These are phyloP conservation scores for Habroteleia sp. DNA, from an alignment of 2,888 invertebrate genomes.

Conservation along the genomic window DNA sequence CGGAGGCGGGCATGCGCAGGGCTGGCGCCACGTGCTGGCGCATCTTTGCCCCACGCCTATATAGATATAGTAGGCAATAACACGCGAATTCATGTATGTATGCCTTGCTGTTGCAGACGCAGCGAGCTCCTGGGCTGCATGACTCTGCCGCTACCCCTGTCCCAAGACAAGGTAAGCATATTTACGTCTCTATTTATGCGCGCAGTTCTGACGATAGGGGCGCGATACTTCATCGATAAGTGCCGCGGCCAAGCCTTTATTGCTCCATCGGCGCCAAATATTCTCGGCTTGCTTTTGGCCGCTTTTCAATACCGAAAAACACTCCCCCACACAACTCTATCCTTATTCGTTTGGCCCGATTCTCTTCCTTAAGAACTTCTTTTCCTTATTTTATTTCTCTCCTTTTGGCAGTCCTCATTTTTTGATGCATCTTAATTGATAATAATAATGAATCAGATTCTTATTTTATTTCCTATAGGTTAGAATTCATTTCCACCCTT, in stretches of 20 bases:
- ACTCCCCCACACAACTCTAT: constrained; percentile 2
- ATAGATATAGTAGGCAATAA: constrained; percentile 4
- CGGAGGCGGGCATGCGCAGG: constrained; percentile 76
- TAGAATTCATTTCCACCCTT: too few species aligned
- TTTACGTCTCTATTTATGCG: constrained; percentile 31
- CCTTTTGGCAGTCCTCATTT: too few species aligned
- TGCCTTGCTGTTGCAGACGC: constrained; percentile 86
- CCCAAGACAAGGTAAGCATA: constrained; percentile 85
- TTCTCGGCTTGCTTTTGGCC: constrained; percentile 41
- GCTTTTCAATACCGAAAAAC: constrained; percentile 25
- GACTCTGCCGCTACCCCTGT: constrained; percentile 93
- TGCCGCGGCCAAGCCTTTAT: constrained; percentile 15
- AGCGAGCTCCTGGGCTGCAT: constrained; percentile 97
- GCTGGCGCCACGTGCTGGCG: constrained; percentile 74
- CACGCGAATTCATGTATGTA: constrained; percentile 55
- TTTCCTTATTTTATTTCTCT: too few species aligned
- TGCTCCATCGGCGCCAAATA: constrained; percentile 43
- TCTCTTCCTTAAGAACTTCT: too few species aligned
- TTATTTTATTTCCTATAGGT: too few species aligned
- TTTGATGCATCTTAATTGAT: too few species aligned
- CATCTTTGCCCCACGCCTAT: constrained; percentile 14
- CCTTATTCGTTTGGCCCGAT: background rate
- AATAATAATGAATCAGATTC: too few species aligned
- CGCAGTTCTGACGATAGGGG: constrained; percentile 17
- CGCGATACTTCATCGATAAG: constrained; percentile 33